Percentiles rank a stretch among this genome's conserved stretches.
These are phyloP conservation scores for Nysson spinosus DNA, from an alignment of 2,888 invertebrate genomes.

Conservation along the genomic window DNA sequence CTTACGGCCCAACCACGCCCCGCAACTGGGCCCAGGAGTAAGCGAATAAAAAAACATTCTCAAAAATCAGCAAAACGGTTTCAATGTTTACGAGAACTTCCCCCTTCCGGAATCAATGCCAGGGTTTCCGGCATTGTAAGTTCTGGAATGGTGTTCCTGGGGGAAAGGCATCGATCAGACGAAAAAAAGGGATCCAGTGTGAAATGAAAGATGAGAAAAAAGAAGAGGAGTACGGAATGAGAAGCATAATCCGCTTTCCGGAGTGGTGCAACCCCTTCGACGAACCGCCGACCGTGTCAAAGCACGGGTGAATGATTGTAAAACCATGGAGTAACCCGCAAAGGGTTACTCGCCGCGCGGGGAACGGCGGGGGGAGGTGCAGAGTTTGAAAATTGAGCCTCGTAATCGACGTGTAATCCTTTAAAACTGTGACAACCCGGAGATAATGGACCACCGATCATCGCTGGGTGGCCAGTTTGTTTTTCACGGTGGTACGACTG, in stretches of 20 bases:
- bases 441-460: slow-evolving; percentile 51
- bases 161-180: slow-evolving; percentile 38
- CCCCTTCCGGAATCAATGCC: background rate
- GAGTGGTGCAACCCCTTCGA: slow-evolving; percentile 74
- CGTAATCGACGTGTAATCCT: slow-evolving; percentile 77
- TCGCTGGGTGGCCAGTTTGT: slow-evolving; percentile 56
- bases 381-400: slow-evolving; percentile 76
- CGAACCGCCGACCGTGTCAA: slow-evolving; percentile 74
- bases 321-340: slow-evolving; percentile 77
- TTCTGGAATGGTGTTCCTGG: background rate
- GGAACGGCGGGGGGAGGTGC: slow-evolving; percentile 39
- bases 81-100: background rate
- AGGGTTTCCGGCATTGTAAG: too few species aligned
- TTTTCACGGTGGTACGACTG: slow-evolving; percentile 44
- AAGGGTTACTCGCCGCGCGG: slow-evolving; percentile 59
- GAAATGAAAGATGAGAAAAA: background rate
- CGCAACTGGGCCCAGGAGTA: too few species aligned
- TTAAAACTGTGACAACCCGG: slow-evolving; percentile 72
- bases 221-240: slow-evolving; percentile 33
- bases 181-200: slow-evolving; percentile 16
- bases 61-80: slow-evolving; percentile 2
- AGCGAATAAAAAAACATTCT: background rate
- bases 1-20: too few species aligned
- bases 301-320: slow-evolving; percentile 77
- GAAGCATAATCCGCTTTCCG: slow-evolving; percentile 74